Evolutionary conservation across 1,140 invertebrate genomes (phyloP), one percentile per base, ranked within the genome.

Genomic region (Meloidogyne floridensis): DNA sequence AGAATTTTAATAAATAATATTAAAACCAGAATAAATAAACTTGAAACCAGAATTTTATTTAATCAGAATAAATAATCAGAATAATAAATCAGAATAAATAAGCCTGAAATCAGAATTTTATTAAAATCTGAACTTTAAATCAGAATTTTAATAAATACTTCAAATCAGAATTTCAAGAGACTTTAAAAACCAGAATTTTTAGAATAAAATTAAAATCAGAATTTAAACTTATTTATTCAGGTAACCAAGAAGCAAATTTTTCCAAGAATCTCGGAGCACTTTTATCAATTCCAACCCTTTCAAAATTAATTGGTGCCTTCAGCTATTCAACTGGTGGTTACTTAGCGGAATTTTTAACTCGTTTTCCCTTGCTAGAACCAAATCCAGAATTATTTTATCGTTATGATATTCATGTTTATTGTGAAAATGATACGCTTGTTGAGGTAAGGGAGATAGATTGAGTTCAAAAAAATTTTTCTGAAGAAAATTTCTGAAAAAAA

Each of bases 381-480:
- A 69, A 77, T 56, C 75, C 75, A 2, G 2, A 54, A 42, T 77
- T 77, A 7, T 69, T 69, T 8, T 11, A 56, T 65, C 75, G 75
- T 32, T 77, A 77, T 69, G 75, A 77, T 56, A 43, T 56, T 56
- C 15, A 77, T 56, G 75, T 77, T 32, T 77, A 77, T n/a, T 54
- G 47, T n/a, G 75, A 77, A 7, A 77, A 77, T n/a, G 75, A 77
- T 43, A 18, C n/a, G 5, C 51, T 77, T 0, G 75, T 77, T 54
- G 75, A 77, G 43, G 75, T 77, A 65, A n/a, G 15, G 1, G 10
- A 8, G 6, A n/a, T 0, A 15, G n/a, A n/a, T 6, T 65, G n/a
- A 65, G 7, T n/a, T n/a, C 6, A 3, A 47, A 47, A 47, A 47
- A 47, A 47, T 3, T 3, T 3, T n/a, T n/a, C n/a, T n/a, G n/a